A percentile compares a stretch with the other conserved stretches of the same genome.
phyloP scores from a whole-genome alignment of 2,797 vertebrate genomes.

The Coranthus polyacanthus region DNA sequence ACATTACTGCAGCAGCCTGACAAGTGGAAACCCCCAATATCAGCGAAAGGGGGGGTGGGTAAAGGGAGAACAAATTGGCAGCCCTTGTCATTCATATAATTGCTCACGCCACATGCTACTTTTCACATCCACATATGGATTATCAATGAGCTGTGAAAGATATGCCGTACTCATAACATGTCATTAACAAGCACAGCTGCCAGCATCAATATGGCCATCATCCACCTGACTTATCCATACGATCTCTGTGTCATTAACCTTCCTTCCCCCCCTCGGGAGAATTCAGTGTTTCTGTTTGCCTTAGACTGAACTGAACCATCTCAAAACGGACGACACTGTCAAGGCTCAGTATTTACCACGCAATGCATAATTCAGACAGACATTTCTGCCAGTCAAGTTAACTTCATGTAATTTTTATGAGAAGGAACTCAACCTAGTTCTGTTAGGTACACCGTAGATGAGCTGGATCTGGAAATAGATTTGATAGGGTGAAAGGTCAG shows the following conservation, averaged over 20 bases:
- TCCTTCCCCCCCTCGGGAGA: constrained; percentile 24
- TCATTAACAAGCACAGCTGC: constrained; percentile 39
- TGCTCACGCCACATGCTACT: constrained; percentile 8
- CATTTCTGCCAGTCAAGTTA: constrained; percentile 72
- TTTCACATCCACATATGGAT: constrained; percentile 50
- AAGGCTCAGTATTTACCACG: constrained; percentile 69
- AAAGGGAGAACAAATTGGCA: constrained; percentile 11
- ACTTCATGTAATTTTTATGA: constrained; percentile 70
- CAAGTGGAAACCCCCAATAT: too few relatives aligned
- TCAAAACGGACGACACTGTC: constrained; percentile 25
- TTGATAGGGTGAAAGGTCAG: constrained; percentile 18
- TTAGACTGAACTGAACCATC: constrained; percentile 47
- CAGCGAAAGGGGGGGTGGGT: constrained; percentile 8
- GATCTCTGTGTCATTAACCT: constrained; percentile 36
- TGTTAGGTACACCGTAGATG: constrained; percentile 11
- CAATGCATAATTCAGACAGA: constrained; percentile 76
- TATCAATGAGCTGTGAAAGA: constrained; percentile 62
- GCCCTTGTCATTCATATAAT: constrained; percentile 32
- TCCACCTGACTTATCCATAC: constrained; percentile 11
- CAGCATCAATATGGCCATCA: background rate
- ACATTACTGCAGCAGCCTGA: constrained; percentile 41
- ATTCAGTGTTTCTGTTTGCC: constrained; percentile 30
- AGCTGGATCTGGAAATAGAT: constrained; percentile 12
- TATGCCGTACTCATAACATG: constrained; percentile 10
- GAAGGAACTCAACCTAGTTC: constrained; percentile 45